Conservation (phyloP, 2,797 vertebrate genomes). For the Acanthornis magna region DNA sequence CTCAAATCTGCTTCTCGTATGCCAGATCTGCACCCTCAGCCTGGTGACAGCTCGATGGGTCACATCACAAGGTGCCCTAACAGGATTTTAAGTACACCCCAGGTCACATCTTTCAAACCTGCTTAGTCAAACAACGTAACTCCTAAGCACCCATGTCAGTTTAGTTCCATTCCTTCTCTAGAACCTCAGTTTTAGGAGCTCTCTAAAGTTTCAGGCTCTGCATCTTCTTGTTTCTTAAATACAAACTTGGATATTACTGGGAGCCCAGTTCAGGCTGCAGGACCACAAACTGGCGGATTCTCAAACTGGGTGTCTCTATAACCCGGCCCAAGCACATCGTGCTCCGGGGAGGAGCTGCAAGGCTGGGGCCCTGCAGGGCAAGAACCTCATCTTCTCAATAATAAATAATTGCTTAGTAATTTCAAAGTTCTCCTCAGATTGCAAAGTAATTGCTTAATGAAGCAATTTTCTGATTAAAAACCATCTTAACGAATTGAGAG, state of each 20-base stretch:
- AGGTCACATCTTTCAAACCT: conserved; percentile 23
- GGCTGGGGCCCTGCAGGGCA: background rate
- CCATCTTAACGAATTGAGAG: background rate
- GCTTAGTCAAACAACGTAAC: background rate
- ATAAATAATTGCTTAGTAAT: background rate
- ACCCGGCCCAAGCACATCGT: background rate
- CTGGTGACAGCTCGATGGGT: background rate
- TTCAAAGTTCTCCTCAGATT: background rate
- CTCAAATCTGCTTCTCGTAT: background rate
- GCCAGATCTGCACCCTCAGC: background rate
- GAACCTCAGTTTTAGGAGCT: background rate
- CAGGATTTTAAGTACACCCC: background rate
- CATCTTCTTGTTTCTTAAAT: background rate
- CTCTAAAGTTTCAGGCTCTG: background rate
- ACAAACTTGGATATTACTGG: background rate
- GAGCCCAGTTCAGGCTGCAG: background rate
- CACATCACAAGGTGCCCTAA: background rate
- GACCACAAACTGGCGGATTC: background rate
- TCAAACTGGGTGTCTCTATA: background rate
- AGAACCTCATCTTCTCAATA: background rate
- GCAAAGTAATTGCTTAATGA: background rate
- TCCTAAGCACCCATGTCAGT: background rate
- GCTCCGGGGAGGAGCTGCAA: background rate
- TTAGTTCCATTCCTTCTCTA: background rate
- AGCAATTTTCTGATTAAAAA: background rate